These are phyloP conservation scores for Macrostomum lignano DNA, from an alignment of 1,140 invertebrate species.

Conservation along the genomic window DNA sequence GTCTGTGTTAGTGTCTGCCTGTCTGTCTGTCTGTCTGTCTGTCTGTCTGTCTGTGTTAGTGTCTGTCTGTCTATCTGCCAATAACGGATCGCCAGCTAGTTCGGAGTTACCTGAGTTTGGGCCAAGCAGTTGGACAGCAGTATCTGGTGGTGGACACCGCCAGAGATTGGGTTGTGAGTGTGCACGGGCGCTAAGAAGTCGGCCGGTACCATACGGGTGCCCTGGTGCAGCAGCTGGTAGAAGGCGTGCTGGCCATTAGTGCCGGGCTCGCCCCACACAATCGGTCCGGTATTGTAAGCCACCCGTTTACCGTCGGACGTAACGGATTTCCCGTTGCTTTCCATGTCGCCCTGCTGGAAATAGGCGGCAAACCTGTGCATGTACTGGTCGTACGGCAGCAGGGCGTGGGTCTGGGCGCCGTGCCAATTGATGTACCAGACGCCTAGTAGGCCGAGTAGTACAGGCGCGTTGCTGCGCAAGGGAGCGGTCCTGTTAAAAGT, in stretches of 20 bases:
- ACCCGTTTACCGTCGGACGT: slow-evolving; percentile 46
- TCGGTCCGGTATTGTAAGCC: slow-evolving; percentile 55
- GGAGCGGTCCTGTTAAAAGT: too few species aligned
- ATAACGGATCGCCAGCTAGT: too few species aligned
- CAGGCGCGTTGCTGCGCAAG: too few species aligned
- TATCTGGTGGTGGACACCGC: slow-evolving; percentile 49
- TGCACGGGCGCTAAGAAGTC: slow-evolving; percentile 81
- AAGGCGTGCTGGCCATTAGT: slow-evolving; percentile 98
- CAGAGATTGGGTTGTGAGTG: slow-evolving; percentile 63
- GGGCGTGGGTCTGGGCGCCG: slow-evolving; percentile 68
- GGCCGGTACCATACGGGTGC: slow-evolving; percentile 57
- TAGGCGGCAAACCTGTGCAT: slow-evolving; percentile 91
- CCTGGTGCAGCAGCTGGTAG: slow-evolving; percentile 77
- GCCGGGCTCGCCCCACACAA: slow-evolving; percentile 84
- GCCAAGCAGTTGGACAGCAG: slow-evolving; percentile 85
- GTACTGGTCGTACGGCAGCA: slow-evolving; percentile 85
- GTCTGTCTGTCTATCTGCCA: too few species aligned
- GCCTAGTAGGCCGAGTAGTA: slow-evolving; percentile 68
- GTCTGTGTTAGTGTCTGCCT: too few species aligned
- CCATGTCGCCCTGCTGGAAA: slow-evolving; percentile 99
- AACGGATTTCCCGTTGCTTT: slow-evolving; percentile 84
- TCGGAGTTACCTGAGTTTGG: too few species aligned
- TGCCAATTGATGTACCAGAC: slow-evolving; percentile 88
- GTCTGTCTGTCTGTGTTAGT: too few species aligned
- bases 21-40: too few species aligned